These are phyloP conservation scores for Daphoenositta chrysoptera DNA, from an alignment of 2,113 vertebrate species.

Conservation along the genomic window DNA sequence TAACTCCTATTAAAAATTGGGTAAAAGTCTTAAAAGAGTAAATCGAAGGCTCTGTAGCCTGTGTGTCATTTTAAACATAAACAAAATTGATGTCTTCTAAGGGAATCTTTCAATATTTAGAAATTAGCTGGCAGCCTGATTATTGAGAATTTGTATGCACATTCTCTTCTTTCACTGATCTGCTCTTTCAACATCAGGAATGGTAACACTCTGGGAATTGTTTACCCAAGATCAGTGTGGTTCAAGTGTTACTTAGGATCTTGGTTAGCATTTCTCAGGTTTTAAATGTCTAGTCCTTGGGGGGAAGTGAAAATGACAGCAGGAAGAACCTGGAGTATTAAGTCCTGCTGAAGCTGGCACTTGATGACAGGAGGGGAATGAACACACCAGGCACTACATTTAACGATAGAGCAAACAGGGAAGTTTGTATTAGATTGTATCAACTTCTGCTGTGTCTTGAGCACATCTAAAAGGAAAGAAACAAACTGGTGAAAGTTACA, in stretches of 20 bases:
- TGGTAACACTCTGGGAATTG: conserved; percentile 22
- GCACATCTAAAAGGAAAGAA: conserved; percentile 16
- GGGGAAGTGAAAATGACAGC: conserved; percentile 57
- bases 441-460: conserved; percentile 2
- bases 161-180: conserved; percentile 36
- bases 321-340: conserved; percentile 52
- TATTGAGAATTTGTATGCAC: background rate
- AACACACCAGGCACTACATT: conserved; percentile 4
- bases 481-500: background rate
- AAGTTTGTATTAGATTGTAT: conserved; percentile 56
- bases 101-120: conserved; percentile 32
- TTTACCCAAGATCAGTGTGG: conserved; percentile 18
- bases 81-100: conserved; percentile 8
- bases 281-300: conserved; percentile 34
- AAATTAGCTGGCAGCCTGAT: conserved; percentile 3
- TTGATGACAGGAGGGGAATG: conserved; percentile 54
- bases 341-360: conserved; percentile 27
- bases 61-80: background rate
- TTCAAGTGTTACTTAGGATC: conserved; percentile 49
- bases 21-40: background rate
- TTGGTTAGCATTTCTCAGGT: conserved; percentile 5
- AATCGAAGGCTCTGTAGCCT: background rate
- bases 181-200: conserved; percentile 31
- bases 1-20: background rate
- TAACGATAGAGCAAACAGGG: conserved; percentile 24